Evolutionary conservation across 1,140 invertebrate genomes (phyloP).

Genomic region (Drosophila virilis): DNA sequence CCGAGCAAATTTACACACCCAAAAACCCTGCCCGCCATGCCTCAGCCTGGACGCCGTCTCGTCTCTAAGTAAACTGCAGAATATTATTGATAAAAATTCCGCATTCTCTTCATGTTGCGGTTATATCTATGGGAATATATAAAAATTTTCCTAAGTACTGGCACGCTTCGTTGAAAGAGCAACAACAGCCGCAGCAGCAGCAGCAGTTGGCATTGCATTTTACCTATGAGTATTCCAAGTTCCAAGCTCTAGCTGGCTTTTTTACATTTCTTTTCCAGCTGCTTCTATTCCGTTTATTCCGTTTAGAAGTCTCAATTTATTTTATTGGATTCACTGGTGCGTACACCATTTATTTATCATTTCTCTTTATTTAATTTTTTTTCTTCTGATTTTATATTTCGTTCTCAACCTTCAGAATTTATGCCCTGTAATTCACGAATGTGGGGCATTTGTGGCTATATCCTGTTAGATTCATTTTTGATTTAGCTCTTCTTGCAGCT

Average conservation of each 20-base stretch:
- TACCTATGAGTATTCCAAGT: slow-evolving; percentile 14
- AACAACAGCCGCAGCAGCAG: not conserved
- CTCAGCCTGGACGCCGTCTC: not conserved
- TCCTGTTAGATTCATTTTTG: no score
- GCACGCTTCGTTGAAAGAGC: slow-evolving; percentile 5
- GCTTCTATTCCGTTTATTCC: slow-evolving; percentile 44
- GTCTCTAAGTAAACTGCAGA: slow-evolving; percentile 14
- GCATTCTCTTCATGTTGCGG: slow-evolving; percentile 6
- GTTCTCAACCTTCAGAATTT: not conserved
- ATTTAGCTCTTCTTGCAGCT: no score
- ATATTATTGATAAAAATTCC: slow-evolving; percentile 7
- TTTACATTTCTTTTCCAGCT: slow-evolving; percentile 19
- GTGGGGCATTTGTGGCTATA: no score
- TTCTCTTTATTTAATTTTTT: slow-evolving; percentile 21
- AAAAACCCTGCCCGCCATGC: slow-evolving; percentile 30
- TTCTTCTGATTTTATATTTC: slow-evolving; percentile 2
- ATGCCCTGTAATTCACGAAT: not conserved
- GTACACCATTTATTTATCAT: slow-evolving; percentile 50
- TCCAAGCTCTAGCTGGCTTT: slow-evolving; percentile 3
- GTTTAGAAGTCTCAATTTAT: slow-evolving; percentile 54
- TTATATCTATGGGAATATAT: slow-evolving; percentile 18
- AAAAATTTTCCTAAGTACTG: slow-evolving; percentile 14
- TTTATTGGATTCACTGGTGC: slow-evolving; percentile 57
- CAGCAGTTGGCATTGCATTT: slow-evolving; percentile 15
- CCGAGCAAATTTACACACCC: slow-evolving; percentile 39